These are phyloP conservation scores for Maniola hyperantus DNA, from an alignment of 2,888 invertebrate genomes.

Conservation along the genomic window DNA sequence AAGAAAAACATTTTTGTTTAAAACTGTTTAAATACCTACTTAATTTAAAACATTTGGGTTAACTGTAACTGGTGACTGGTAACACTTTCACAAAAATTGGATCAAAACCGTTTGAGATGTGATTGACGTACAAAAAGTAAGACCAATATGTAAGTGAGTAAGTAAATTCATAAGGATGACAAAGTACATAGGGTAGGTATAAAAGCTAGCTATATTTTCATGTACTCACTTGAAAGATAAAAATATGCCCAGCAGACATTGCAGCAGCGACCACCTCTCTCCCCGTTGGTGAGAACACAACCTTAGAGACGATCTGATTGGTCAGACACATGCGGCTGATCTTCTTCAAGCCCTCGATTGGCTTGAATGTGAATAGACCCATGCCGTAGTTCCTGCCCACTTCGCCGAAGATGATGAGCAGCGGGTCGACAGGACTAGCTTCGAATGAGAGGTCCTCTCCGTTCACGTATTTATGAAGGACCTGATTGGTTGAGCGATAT, in stretches of 20 bases:
- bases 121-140: too few relatives aligned
- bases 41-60: too few relatives aligned
- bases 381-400: constrained; percentile 62
- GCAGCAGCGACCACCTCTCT: constrained; percentile 64
- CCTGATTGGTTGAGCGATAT: constrained; percentile 45
- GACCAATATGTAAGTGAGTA: too few relatives aligned
- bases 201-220: neutral
- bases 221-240: constrained; percentile 61
- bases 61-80: too few relatives aligned
- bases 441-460: constrained; percentile 60
- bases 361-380: constrained; percentile 47
- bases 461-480: constrained; percentile 53
- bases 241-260: constrained; percentile 73
- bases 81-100: too few relatives aligned
- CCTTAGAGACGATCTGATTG: constrained; percentile 67
- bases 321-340: constrained; percentile 60
- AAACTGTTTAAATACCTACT: too few relatives aligned
- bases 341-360: constrained; percentile 38
- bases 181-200: too few relatives aligned
- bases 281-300: constrained; percentile 65
- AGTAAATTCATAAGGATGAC: too few relatives aligned
- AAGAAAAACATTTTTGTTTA: too few relatives aligned
- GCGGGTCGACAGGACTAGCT: constrained; percentile 65
- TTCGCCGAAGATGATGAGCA: constrained; percentile 62
- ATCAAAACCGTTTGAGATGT: too few relatives aligned